Percentiles rank a stretch among this genome's conserved stretches.
These are phyloP conservation scores for Turritopsis dohrnii DNA, from an alignment of 30 jellyfish, hydroid and myxozoan species.

Conservation along the genomic window DNA sequence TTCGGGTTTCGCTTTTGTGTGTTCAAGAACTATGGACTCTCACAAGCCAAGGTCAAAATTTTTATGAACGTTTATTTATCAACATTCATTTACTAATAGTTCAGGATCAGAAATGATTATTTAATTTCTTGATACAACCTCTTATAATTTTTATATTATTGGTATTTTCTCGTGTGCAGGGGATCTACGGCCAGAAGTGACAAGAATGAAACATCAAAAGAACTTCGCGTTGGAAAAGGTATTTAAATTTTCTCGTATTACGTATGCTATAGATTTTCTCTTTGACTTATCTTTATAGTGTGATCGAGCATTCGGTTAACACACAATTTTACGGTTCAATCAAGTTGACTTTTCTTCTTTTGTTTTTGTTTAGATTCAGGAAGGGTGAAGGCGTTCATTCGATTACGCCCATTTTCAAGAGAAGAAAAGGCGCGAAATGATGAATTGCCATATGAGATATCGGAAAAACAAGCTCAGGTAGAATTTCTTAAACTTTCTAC, in stretches of 20 bases:
- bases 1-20: background rate
- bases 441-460: constrained; percentile 34
- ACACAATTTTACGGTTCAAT: background rate
- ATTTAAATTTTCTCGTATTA: background rate
- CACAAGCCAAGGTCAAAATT: background rate
- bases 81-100: too few species aligned
- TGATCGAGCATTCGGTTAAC: too few species aligned
- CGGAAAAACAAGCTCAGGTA: constrained; percentile 71
- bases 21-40: background rate
- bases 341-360: background rate
- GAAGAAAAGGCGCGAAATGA: constrained; percentile 54
- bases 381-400: constrained; percentile 82
- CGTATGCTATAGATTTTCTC: background rate
- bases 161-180: background rate
- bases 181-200: background rate
- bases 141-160: too few species aligned
- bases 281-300: background rate
- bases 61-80: too few species aligned
- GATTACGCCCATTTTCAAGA: constrained; percentile 81
- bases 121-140: too few species aligned
- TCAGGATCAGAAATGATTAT: too few species aligned
- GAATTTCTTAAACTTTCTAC: background rate
- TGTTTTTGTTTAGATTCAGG: constrained; percentile 58
- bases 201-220: constrained; percentile 8
- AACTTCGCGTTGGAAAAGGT: constrained; percentile 12